phyloP scores from a whole-genome alignment of 1,140 invertebrate genomes.

The Yoshiicerus persimilis region DNA sequence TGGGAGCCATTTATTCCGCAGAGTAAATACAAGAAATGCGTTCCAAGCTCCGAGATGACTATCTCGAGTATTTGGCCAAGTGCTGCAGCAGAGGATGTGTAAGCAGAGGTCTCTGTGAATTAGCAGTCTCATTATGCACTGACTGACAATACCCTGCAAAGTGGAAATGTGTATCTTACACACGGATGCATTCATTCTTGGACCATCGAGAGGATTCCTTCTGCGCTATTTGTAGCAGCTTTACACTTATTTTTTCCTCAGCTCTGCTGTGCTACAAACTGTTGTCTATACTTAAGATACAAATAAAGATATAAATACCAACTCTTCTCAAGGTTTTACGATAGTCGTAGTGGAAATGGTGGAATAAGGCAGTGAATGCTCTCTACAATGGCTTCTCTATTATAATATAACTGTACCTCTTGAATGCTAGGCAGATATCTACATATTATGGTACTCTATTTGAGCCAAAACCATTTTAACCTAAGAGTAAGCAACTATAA shows the following conservation, averaged over 20 bases:
- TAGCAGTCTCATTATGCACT: not conserved
- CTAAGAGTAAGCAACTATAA: not conserved
- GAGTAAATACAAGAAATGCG: not conserved
- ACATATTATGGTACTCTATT: too few species aligned
- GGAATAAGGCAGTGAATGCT: not conserved
- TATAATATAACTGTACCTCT: too few species aligned
- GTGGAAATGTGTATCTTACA: not conserved
- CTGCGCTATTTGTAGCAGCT: not conserved
- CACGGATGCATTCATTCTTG: not conserved
- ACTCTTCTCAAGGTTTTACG: slow-evolving; percentile 8
- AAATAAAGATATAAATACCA: slow-evolving; percentile 1
- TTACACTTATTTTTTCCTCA: not conserved
- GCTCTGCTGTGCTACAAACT: not conserved
- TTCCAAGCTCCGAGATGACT: not conserved
- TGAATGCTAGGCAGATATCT: too few species aligned
- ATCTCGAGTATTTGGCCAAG: not conserved
- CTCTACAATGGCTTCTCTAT: too few species aligned
- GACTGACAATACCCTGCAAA: not conserved
- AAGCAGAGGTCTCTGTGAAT: not conserved
- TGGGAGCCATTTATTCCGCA: not conserved
- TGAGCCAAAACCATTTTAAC: not conserved
- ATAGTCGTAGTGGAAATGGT: not conserved
- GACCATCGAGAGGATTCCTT: not conserved
- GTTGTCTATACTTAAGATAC: not conserved
- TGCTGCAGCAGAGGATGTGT: not conserved